A percentile compares a stretch with the other conserved stretches of the same genome.
Conservation (phyloP, 2,797 vertebrate species). For the Scolopax rusticola region DNA sequence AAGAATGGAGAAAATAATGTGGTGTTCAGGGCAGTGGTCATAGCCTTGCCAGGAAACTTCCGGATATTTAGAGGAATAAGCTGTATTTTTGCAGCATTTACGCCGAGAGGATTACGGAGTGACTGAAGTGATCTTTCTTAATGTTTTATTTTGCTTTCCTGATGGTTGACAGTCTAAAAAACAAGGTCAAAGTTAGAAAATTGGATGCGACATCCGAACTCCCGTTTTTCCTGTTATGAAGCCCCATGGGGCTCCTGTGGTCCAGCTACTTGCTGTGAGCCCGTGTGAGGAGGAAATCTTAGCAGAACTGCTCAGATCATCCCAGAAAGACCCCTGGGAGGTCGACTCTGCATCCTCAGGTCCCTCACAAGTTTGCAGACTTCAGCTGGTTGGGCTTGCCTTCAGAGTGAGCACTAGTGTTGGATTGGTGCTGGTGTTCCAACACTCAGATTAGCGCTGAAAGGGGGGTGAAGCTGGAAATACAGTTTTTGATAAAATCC, state of each 20-base stretch:
- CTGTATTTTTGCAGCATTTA: not conserved
- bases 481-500: not conserved
- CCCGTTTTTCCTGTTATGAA: not conserved
- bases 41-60: not conserved
- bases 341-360: conserved; percentile 77
- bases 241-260: not conserved
- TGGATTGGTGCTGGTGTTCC: too few relatives aligned
- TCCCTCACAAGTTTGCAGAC: conserved; percentile 60
- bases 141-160: not conserved
- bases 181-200: not conserved
- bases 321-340: conserved; percentile 70
- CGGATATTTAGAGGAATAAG: not conserved
- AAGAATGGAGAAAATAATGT: not conserved
- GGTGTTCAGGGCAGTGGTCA: not conserved
- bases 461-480: not conserved
- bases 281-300: conserved; percentile 68
- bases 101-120: not conserved
- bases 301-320: conserved; percentile 70
- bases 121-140: not conserved
- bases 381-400: not conserved
- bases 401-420: not conserved
- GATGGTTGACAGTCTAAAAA: not conserved
- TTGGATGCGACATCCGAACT: not conserved
- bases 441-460: too few relatives aligned
- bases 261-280: conserved; percentile 4